Evolutionary conservation across 2,888 invertebrate species (phyloP), one percentile per base, ranked within the genome.

Genomic region (Onthophagus sagittarius): DNA sequence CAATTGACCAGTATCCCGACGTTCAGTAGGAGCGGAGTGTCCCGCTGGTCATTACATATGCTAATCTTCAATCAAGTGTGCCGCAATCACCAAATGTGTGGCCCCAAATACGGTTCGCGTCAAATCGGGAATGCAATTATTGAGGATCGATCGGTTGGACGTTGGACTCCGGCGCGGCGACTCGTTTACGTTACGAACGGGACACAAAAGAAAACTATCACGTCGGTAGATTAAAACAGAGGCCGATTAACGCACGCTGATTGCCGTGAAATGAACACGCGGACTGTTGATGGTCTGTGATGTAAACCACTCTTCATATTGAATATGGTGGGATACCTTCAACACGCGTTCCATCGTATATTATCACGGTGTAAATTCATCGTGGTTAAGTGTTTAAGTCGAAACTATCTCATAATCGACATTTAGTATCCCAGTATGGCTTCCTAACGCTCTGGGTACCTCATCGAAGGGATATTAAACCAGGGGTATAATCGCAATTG

Each of bases 41-140:
- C 39, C 64, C 64, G 64, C 23, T 14, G 64, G 64, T 23, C 64
- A 64, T 64, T 64, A 64, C 64, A 15, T 64, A 64, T 64, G 64
- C 64, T 64, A 64, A 64, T 64, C 23, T 23, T 15, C 64, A 64
- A 64, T 64, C 64, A 64, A 64, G 13, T 64, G 15, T 15, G 13
- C 14, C 64, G 64, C 64, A 64, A 67, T 67, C 31, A 32, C 31
- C 67, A 32, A 67, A 67, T 67, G 67, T 67, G 39, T 67, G 67
- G 1, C 14, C 64, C 32, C 23, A 31, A 67, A 23, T 15, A 6
- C 31, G 13, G 67, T 67, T 67, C 67, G 67, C 32, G 67, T 67
- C 23, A 67, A 67, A 67, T 67, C 67, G 23, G 67, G 67, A 67
- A 67, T 67, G 67, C 32, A 67, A 67, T 67, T 67, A 67, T 67